phyloP scores from a whole-genome alignment of 2,113 vertebrate species.

The Odontophorus gujanensis region DNA sequence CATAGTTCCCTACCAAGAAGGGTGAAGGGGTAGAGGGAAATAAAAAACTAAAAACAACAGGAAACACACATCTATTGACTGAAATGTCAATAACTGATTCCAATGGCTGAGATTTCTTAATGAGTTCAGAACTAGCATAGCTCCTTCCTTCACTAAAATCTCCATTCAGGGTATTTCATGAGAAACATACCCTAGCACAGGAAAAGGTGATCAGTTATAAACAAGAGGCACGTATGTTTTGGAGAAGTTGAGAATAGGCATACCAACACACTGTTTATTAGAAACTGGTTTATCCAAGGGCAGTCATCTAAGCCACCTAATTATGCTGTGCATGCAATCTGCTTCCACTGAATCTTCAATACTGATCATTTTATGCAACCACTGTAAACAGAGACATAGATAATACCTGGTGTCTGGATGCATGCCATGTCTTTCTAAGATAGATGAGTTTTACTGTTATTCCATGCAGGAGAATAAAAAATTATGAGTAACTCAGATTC shows the following conservation, averaged over 20 bases:
- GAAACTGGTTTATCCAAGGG: neutral
- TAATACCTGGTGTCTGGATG: neutral
- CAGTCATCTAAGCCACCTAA: neutral
- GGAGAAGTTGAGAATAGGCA: neutral
- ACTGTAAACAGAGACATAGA: neutral
- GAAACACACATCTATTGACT: neutral
- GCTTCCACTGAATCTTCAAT: neutral
- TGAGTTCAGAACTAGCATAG: neutral
- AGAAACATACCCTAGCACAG: neutral
- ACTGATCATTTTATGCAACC: neutral
- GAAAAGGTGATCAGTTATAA: neutral
- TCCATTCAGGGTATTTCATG: neutral
- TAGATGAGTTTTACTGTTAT: neutral
- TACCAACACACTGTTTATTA: neutral
- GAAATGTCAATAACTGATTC: neutral
- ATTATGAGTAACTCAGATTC: neutral
- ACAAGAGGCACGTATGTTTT: neutral
- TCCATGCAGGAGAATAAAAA: neutral
- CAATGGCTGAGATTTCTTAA: neutral
- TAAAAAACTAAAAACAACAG: neutral
- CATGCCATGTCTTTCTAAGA: neutral
- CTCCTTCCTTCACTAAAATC: neutral
- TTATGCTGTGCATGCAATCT: neutral
- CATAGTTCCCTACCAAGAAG: neutral
- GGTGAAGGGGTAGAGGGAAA: accelerated